These are phyloP conservation scores for Heliothis peltigera DNA, from an alignment of 2,888 invertebrate species.

Conservation along the genomic window DNA sequence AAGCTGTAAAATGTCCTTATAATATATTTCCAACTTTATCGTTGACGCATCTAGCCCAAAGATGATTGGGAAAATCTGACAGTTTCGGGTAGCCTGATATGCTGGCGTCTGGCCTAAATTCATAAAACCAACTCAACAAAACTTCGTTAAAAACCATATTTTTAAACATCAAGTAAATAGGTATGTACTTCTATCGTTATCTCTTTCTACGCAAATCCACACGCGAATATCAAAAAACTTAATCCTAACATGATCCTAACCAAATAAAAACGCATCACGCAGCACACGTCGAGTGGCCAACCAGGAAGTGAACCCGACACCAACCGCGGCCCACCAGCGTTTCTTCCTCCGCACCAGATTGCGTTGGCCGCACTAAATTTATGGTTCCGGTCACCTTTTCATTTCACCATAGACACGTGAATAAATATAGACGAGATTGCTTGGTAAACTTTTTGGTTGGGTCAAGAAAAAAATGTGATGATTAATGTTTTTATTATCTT, in stretches of 20 bases:
- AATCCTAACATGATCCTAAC: conserved; percentile 46
- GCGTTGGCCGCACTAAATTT: conserved; percentile 80
- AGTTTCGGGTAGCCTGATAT: no score
- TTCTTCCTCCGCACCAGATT: conserved; percentile 72
- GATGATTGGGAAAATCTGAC: no score
- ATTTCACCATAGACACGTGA: conserved; percentile 73
- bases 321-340: conserved; percentile 82
- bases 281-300: conserved; percentile 72
- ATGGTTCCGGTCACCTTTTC: conserved; percentile 82
- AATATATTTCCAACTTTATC: no score
- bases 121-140: no score
- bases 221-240: conserved; percentile 58
- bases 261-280: conserved; percentile 62
- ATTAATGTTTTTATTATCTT: conserved; percentile 7
- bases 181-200: background rate
- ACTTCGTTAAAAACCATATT: background rate
- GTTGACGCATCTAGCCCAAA: no score
- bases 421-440: conserved; percentile 71
- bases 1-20: no score
- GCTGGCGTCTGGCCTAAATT: no score
- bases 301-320: conserved; percentile 83
- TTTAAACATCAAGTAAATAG: background rate
- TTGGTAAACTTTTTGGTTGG: conserved; percentile 35
- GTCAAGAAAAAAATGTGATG: conserved; percentile 2
- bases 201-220: conserved; percentile 17